Base-by-base conservation (phyloP, 2,888 invertebrate genomes). In the Chrysodeixis includens region DNA sequence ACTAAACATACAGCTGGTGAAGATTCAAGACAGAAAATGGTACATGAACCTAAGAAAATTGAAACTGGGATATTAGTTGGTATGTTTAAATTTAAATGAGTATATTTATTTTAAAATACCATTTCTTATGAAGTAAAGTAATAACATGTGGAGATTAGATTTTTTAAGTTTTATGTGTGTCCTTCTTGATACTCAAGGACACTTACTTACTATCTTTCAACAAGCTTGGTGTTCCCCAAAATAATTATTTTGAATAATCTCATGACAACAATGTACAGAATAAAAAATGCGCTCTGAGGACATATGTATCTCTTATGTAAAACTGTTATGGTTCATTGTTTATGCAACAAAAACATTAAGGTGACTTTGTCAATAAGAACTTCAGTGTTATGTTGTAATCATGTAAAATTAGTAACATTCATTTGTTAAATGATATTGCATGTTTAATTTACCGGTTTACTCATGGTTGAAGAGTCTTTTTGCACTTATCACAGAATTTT, bases 1-100 rank as follows among this genome's bases (percentile, higher is more conserved):
- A 71, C 79, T 64, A 57, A 63, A 40, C 40, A 40, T 40, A 40
- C 40, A 20, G 44, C 73, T 30, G 78, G 81, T 67, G 87, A 88
- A 69, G 84, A 84, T 59, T 62, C 79, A 60, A 81, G 77, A 65
- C 83, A 83, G 26, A 88, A 92, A 83, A 94, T 93, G 93, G 92
- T 92, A 26, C 91, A 93, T 86, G 95, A 95, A 74, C 87, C 91
- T 62, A 95, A 92, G 78, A 93, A 93, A 83, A 87, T 93, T 79
- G 95, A 95, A 77, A 94, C 94, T 66, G 93, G 94, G 66, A 87
- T 94, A 70, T 87, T 95, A 83, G 88, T 95, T 78, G 94, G 93
- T 93, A 82, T 83, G 89, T 82, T 8, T 49, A 7, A n/a, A 14
- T 22, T 46, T 40, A 18, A 3, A 55, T 26, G 8, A 14, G 7